Percentiles rank a stretch among this genome's conserved stretches.
Evolutionary conservation across 2,797 vertebrate species (phyloP).

Genomic region (Crenuchus spilurus): DNA sequence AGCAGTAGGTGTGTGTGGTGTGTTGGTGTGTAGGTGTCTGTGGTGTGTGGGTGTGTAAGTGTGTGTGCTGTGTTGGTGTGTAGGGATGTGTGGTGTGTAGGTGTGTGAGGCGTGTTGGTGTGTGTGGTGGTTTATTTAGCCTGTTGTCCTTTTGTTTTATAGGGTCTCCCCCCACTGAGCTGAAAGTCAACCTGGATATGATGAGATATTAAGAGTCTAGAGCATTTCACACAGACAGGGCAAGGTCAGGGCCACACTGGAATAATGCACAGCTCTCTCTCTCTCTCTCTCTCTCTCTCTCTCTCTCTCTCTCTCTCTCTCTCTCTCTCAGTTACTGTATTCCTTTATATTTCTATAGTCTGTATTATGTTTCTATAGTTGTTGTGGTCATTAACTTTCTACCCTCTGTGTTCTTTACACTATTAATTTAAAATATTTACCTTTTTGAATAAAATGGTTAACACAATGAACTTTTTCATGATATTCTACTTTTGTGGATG

Average conservation of each 20-base stretch:
- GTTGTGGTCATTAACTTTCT: no score
- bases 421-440: no score
- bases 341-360: no score
- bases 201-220: constrained; percentile 78
- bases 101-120: not conserved
- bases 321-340: no score
- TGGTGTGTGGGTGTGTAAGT: not conserved
- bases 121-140: constrained; percentile 65
- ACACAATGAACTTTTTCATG: no score
- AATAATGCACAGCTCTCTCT: constrained; percentile 69
- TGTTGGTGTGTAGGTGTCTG: not conserved
- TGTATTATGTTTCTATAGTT: no score
- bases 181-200: constrained; percentile 78
- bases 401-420: no score
- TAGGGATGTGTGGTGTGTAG: not conserved
- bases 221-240: constrained; percentile 74
- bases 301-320: no score
- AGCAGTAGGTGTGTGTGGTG: not conserved
- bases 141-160: constrained; percentile 79
- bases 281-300: no score
- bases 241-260: constrained; percentile 77
- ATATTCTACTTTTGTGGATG: no score
- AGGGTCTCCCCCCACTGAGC: constrained; percentile 60
- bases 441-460: no score
- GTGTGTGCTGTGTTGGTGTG: not conserved